Evolutionary conservation across 64 coral and sea anemone species (phyloP).

Genomic region (Catalaphyllia jardinei): DNA sequence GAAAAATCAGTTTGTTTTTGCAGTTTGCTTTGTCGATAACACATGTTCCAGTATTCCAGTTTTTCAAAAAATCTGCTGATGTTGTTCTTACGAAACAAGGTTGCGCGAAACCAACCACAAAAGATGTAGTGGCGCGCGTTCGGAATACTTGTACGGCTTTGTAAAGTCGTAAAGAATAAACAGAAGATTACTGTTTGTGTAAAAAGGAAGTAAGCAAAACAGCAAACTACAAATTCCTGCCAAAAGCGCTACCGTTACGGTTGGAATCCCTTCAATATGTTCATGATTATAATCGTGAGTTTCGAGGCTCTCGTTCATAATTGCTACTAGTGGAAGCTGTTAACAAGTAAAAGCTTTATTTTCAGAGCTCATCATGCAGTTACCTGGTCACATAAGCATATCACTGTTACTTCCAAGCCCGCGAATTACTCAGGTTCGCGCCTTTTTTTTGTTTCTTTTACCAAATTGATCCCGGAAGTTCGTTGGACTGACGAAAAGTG

Average conservation of each 20-base stretch:
- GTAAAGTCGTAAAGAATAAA: constrained; percentile 56
- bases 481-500: not conserved
- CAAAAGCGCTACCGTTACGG: too few relatives aligned
- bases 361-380: not conserved
- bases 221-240: too few relatives aligned
- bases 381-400: not conserved
- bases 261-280: too few relatives aligned
- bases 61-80: too few relatives aligned
- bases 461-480: not conserved
- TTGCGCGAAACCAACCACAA: constrained; percentile 47
- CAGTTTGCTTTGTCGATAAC: too few relatives aligned
- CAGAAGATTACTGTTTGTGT: constrained; percentile 60
- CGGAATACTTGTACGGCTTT: constrained; percentile 57
- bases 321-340: not conserved
- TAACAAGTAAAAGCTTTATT: not conserved
- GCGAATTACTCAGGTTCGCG: not conserved
- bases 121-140: too few relatives aligned
- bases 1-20: too few relatives aligned
- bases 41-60: too few relatives aligned
- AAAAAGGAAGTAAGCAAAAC: constrained; percentile 10
- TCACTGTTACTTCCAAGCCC: not conserved
- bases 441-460: not conserved
- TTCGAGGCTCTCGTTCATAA: not conserved
- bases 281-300: not conserved
- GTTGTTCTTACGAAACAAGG: too few relatives aligned